These are phyloP conservation scores for Drosophila suboccidentalis DNA, from an alignment of 2,888 invertebrate species.

Conservation along the genomic window DNA sequence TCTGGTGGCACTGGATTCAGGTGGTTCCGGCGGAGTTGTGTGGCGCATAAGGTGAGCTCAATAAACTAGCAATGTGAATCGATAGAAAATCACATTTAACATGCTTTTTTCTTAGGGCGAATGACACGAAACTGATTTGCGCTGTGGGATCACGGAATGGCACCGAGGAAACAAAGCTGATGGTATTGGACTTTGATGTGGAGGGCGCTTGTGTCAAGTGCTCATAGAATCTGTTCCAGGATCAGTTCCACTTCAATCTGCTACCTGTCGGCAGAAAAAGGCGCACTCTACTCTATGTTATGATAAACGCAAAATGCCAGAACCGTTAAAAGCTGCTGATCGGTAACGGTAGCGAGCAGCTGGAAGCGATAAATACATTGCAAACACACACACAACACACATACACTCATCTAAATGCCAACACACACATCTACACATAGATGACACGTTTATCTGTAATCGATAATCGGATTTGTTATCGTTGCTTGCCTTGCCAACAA, in stretches of 20 bases:
- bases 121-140: constrained; percentile 98
- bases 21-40: constrained; percentile 99
- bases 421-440: constrained; percentile 28
- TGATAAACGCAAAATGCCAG: constrained; percentile 50
- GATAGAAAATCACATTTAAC: neutral
- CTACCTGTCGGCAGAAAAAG: constrained; percentile 20
- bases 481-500: constrained; percentile 78
- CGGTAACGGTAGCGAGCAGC: constrained; percentile 24
- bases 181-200: constrained; percentile 98
- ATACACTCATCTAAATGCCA: constrained; percentile 15
- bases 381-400: constrained; percentile 31
- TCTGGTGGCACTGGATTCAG: constrained; percentile 96
- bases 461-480: constrained; percentile 54
- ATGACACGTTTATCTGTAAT: constrained; percentile 44
- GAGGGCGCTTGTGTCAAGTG: constrained; percentile 89
- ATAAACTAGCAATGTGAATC: neutral
- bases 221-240: constrained; percentile 81
- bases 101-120: constrained; percentile 87
- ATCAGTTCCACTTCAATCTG: constrained; percentile 31
- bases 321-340: constrained; percentile 26
- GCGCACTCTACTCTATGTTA: constrained; percentile 45
- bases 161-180: constrained; percentile 99
- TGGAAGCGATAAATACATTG: constrained; percentile 41
- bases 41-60: constrained; percentile 93
- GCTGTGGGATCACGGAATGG: constrained; percentile 99